phyloP scores from a whole-genome alignment of 2,113 vertebrate genomes.

The Zosterops borbonicus region DNA sequence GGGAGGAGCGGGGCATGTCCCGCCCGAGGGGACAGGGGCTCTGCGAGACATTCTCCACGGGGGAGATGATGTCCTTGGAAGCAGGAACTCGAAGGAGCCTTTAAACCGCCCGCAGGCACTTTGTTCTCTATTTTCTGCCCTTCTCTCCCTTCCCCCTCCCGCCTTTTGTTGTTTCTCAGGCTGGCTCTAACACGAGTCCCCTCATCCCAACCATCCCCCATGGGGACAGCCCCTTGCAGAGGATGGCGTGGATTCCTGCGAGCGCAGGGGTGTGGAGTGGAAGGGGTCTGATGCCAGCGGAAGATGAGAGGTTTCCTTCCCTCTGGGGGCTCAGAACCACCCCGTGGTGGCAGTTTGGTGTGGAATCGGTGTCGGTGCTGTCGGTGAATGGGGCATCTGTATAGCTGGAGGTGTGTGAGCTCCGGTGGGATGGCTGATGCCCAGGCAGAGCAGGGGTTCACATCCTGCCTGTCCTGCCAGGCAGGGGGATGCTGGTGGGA shows the following conservation, averaged over 20 bases:
- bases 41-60: neutral
- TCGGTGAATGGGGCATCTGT: accelerated
- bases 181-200: neutral
- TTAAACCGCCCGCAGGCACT: neutral
- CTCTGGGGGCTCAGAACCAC: neutral
- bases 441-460: neutral
- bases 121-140: neutral
- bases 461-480: neutral
- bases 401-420: neutral
- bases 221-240: neutral
- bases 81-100: neutral
- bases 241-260: neutral
- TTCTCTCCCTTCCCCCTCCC: neutral
- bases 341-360: accelerated
- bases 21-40: neutral
- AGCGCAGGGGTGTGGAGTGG: neutral
- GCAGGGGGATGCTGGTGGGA: neutral
- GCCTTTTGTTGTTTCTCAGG: conserved; percentile 16
- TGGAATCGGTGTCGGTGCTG: neutral
- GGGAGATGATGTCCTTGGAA: neutral
- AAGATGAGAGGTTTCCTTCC: neutral
- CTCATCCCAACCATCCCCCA: neutral
- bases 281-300: neutral
- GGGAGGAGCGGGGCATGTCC: neutral
- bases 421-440: neutral